phyloP scores from a whole-genome alignment of 2,113 vertebrate genomes.

The Mustelus asterias region DNA sequence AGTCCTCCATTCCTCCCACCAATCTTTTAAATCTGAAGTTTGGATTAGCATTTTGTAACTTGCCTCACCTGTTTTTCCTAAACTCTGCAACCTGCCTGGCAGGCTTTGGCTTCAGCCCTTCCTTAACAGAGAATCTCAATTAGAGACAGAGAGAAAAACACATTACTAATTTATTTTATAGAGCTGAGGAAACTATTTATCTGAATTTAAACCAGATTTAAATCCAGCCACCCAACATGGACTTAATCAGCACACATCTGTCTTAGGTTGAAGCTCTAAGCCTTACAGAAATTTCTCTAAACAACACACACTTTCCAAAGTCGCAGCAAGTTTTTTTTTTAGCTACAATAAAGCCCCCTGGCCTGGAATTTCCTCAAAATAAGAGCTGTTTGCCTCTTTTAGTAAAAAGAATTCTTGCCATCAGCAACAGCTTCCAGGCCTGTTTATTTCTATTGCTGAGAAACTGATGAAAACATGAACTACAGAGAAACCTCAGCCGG shows the following conservation, averaged over 20 bases:
- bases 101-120: neutral
- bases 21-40: neutral
- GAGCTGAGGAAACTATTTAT: neutral
- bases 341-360: neutral
- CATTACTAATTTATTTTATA: neutral
- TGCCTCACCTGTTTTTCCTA: neutral
- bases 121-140: neutral
- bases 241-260: slow-evolving; percentile 17
- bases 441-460: neutral
- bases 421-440: neutral
- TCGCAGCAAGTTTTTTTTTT: neutral
- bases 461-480: neutral
- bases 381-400: neutral
- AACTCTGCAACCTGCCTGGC: neutral
- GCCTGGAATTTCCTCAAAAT: neutral
- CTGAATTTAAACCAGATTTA: slow-evolving; percentile 18
- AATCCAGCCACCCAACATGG: neutral
- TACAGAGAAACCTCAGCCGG: neutral
- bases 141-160: neutral
- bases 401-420: neutral
- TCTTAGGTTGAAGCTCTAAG: neutral
- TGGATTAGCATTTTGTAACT: neutral
- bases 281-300: neutral
- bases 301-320: slow-evolving; percentile 14
- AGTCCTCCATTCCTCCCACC: neutral